Conservation (phyloP, 2,797 vertebrate species). For the Enoplosus armatus region DNA sequence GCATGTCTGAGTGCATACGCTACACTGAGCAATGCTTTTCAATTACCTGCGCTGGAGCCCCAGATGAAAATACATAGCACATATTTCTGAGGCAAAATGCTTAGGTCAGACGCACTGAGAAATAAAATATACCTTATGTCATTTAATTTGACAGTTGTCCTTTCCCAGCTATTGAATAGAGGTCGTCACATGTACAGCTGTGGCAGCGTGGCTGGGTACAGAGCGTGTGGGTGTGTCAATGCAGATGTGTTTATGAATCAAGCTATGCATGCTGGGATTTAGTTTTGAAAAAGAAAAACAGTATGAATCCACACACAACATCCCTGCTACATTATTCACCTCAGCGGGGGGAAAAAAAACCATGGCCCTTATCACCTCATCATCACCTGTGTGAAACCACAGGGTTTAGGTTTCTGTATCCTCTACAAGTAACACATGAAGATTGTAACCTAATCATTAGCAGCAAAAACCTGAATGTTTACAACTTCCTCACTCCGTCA, state of each 20-base stretch:
- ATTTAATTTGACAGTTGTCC: constrained; percentile 87
- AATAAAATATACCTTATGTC: constrained; percentile 85
- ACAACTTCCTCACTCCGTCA: constrained; percentile 14
- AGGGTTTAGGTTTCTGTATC: constrained; percentile 27
- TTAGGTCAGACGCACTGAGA: constrained; percentile 81
- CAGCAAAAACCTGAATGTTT: constrained; percentile 38
- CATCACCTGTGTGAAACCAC: constrained; percentile 34
- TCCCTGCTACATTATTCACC: constrained; percentile 26
- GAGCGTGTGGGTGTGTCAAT: constrained; percentile 18
- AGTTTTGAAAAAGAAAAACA: constrained; percentile 29
- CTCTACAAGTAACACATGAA: constrained; percentile 22
- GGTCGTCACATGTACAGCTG: constrained; percentile 67
- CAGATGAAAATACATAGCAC: constrained; percentile 75
- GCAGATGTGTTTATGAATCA: constrained; percentile 56
- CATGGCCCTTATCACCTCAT: constrained; percentile 41
- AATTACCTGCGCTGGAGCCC: constrained; percentile 81
- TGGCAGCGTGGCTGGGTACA: constrained; percentile 27
- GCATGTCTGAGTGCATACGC: constrained; percentile 84
- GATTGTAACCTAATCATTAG: constrained; percentile 26
- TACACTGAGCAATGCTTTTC: constrained; percentile 88
- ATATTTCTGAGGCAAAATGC: constrained; percentile 83
- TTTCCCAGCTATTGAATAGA: constrained; percentile 79
- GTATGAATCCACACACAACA: constrained; percentile 20
- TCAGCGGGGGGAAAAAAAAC: constrained; percentile 1
- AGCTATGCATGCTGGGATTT: constrained; percentile 31